These are phyloP conservation scores for Parazoanthus darwini DNA, from an alignment of 92 coral and sea anemone species.

Conservation along the genomic window DNA sequence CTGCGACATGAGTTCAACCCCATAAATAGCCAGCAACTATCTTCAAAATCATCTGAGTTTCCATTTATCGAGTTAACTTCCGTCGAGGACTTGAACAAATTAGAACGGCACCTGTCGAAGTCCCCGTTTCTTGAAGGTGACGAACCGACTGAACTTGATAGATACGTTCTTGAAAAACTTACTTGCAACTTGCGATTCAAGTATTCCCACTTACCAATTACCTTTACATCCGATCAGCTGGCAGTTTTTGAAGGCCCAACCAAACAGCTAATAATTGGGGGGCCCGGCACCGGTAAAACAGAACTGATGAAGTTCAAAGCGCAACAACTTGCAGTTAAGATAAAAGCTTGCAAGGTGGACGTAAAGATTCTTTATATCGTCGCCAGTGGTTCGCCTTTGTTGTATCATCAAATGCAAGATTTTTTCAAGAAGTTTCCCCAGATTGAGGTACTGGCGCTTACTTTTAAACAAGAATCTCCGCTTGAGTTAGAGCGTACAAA, in stretches of 20 bases:
- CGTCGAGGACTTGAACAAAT: neutral
- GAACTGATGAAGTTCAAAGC: conserved; percentile 58
- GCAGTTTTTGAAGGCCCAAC: conserved; percentile 57
- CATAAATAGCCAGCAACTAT: neutral
- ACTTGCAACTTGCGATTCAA: conserved; percentile 8
- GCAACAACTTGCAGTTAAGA: conserved; percentile 19
- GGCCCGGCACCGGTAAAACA: conserved; percentile 60
- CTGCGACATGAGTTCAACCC: neutral
- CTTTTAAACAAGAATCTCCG: conserved; percentile 33
- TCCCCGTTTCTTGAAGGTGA: conserved; percentile 21
- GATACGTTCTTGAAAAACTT: conserved; percentile 6
- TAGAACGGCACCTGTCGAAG: conserved; percentile 16
- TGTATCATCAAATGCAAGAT: conserved; percentile 28
- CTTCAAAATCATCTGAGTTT: neutral
- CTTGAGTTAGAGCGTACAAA: conserved; percentile 8
- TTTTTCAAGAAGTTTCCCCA: conserved; percentile 35
- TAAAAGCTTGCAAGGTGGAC: conserved; percentile 13
- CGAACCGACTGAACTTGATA: conserved; percentile 13
- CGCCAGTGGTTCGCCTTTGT: conserved; percentile 21
- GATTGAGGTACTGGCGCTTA: conserved; percentile 36
- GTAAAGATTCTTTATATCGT: conserved; percentile 43
- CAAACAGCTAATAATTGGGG: conserved; percentile 57
- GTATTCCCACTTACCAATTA: conserved; percentile 2
- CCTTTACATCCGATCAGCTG: conserved; percentile 52
- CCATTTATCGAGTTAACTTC: conserved; percentile 16